A percentile compares a stretch with the other conserved stretches of the same genome.
Conservation (phyloP, 2,113 vertebrate species). For the Brachirus orientalis region DNA sequence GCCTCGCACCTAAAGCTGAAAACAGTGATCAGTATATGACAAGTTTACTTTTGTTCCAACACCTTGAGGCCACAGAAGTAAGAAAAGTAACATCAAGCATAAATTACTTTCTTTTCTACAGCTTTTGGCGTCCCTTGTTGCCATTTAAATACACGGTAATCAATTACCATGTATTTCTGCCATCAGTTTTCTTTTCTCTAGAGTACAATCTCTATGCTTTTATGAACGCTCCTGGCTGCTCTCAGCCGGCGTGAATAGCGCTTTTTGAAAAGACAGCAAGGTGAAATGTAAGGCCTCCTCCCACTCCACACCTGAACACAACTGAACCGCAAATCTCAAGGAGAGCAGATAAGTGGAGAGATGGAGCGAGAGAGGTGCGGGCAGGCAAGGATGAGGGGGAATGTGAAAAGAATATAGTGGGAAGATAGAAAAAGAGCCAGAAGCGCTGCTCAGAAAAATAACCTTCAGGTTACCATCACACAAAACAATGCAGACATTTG, state of each 20-base stretch:
- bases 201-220: slow-evolving; percentile 50
- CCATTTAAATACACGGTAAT: slow-evolving; percentile 46
- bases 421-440: slow-evolving; percentile 8
- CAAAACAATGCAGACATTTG: slow-evolving; percentile 1
- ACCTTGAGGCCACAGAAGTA: slow-evolving; percentile 11
- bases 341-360: slow-evolving; percentile 36
- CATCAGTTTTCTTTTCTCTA: slow-evolving; percentile 36
- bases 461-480: slow-evolving; percentile 11
- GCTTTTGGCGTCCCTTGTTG: slow-evolving; percentile 35
- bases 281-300: slow-evolving; percentile 54
- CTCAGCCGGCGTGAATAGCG: slow-evolving; percentile 52
- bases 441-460: slow-evolving; percentile 18
- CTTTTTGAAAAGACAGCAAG: slow-evolving; percentile 63
- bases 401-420: slow-evolving; percentile 40
- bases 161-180: slow-evolving; percentile 44
- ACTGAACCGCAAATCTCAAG: slow-evolving; percentile 46
- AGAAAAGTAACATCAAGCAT: slow-evolving; percentile 25
- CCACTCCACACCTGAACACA: slow-evolving; percentile 28
- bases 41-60: slow-evolving; percentile 31
- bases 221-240: slow-evolving; percentile 39
- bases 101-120: slow-evolving; percentile 39
- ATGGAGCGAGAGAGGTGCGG: slow-evolving; percentile 31
- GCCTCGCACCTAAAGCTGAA: slow-evolving; percentile 13
- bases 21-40: slow-evolving; percentile 23
- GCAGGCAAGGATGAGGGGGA: slow-evolving; percentile 33